Evolutionary conservation across 2,888 invertebrate genomes (phyloP).

Genomic region (Drosophila vallismaia): DNA sequence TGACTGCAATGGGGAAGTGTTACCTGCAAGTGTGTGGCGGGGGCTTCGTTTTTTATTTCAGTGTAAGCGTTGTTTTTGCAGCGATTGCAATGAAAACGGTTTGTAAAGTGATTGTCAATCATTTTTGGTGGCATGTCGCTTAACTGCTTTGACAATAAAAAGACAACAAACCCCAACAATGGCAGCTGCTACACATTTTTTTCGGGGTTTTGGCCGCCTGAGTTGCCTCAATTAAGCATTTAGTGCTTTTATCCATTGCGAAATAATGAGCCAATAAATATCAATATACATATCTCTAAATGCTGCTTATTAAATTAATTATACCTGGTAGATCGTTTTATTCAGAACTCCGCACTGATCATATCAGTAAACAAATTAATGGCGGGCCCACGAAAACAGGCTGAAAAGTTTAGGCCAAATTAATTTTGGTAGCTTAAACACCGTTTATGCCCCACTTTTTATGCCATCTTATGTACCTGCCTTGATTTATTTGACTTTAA

Average conservation of each 20-base stretch:
- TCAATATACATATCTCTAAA: neutral
- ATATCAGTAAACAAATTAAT: neutral
- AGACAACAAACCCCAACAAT: conserved; percentile 37
- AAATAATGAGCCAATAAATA: conserved; percentile 15
- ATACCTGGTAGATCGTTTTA: neutral
- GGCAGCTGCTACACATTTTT: conserved; percentile 64
- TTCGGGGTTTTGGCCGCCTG: conserved; percentile 22
- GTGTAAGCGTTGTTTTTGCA: conserved; percentile 20
- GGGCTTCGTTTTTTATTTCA: conserved; percentile 36
- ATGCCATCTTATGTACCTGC: conserved; percentile 15
- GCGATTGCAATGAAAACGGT: conserved; percentile 66
- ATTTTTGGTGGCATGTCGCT: conserved; percentile 78
- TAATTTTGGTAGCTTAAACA: conserved; percentile 4
- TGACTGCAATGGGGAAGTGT: conserved; percentile 65
- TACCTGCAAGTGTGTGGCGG: conserved; percentile 41
- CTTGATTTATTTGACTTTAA: conserved; percentile 50
- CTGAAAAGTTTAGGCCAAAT: conserved; percentile 14
- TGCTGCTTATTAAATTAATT: neutral
- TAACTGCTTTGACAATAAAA: conserved; percentile 70
- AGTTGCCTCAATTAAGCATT: conserved; percentile 55
- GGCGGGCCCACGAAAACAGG: neutral
- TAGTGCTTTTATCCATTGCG: conserved; percentile 10
- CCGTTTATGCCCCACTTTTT: conserved; percentile 22
- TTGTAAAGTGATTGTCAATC: conserved; percentile 78
- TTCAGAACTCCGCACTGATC: neutral